Base-by-base conservation (phyloP, 1,140 invertebrate species). In the Ooceraea biroi region DNA sequence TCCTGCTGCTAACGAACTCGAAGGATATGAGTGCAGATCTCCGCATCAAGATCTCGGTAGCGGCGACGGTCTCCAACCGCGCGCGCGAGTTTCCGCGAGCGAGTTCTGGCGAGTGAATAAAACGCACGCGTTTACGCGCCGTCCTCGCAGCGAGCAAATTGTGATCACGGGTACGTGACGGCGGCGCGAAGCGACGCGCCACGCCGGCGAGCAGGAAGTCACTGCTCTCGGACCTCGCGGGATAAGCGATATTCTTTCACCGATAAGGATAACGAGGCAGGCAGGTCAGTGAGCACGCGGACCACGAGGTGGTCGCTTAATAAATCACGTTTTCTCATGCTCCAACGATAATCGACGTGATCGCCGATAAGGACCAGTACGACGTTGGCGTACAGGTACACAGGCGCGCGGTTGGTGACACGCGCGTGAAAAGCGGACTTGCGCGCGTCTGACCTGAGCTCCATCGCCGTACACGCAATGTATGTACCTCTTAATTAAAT, bases 221-320 rank as follows among this genome's bases (percentile, higher is more conserved):
- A 25, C 30, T 27, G 46, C 11, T 71, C 76, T 68, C 69, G 63
- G 57, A 61, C 41, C 68, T 57, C 72, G 83, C 66, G 83, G 65
- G 76, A 82, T 85, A 85, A 85, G 48, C 87, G 86, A 85, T 88
- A 88, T 77, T 88, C 77, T 88, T 88, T 88, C 58, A 46, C 41
- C 83, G 87, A 88, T 88, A 88, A 88, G 87, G 87, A 88, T 88
- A 88, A 88, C 87, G 86, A 88, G 87, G 87, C 86, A 88, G 87
- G 87, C 87, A 85, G 83, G 87, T 88, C 87, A 88, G 87, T 68
- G 86, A 88, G 86, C 86, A 82, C 65, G 52, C 48, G 76, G 87
- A 74, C 86, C 86, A 88, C 83, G 71, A 85, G 83, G 77, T 58
- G 65, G 66, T 22, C 57, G 72, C 71, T 88, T 88, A 88, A 88